Conservation (phyloP, 2,113 vertebrate genomes). For the Mobula hypostoma region DNA sequence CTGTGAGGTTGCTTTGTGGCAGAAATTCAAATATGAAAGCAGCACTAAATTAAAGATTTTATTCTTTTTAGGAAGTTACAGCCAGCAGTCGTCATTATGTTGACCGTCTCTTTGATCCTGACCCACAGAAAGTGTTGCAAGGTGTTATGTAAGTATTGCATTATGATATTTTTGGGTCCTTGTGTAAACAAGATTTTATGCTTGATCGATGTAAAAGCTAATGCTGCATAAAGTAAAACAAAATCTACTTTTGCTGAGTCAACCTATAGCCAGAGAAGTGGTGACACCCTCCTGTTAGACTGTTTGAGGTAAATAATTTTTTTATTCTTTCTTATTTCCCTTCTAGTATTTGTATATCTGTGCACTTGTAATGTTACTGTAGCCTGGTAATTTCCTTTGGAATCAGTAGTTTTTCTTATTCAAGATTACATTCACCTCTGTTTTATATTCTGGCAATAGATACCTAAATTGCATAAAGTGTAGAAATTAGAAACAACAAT, state of each 20-base stretch:
- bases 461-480: neutral
- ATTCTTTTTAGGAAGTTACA: conserved; percentile 78
- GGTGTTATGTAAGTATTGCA: conserved; percentile 92
- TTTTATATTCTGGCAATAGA: neutral
- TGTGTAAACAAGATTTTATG: neutral
- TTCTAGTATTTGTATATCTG: too few relatives aligned
- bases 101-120: conserved; percentile 93
- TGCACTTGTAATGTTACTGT: too few relatives aligned
- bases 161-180: conserved; percentile 37
- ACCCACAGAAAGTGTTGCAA: conserved; percentile 96
- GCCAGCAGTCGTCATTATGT: conserved; percentile 98
- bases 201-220: neutral
- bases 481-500: neutral
- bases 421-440: neutral
- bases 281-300: too few relatives aligned
- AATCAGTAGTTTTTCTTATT: too few relatives aligned
- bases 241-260: too few relatives aligned
- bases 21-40: neutral
- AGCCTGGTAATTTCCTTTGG: too few relatives aligned
- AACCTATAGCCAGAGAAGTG: too few relatives aligned
- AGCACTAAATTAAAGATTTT: neutral
- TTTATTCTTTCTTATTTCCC: too few relatives aligned
- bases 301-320: too few relatives aligned
- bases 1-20: neutral
- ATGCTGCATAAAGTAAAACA: neutral